Evolutionary conservation across 2,797 vertebrate genomes (phyloP), one percentile per base, ranked within the genome.

Genomic region (Ptychobarbus kaznakovi): DNA sequence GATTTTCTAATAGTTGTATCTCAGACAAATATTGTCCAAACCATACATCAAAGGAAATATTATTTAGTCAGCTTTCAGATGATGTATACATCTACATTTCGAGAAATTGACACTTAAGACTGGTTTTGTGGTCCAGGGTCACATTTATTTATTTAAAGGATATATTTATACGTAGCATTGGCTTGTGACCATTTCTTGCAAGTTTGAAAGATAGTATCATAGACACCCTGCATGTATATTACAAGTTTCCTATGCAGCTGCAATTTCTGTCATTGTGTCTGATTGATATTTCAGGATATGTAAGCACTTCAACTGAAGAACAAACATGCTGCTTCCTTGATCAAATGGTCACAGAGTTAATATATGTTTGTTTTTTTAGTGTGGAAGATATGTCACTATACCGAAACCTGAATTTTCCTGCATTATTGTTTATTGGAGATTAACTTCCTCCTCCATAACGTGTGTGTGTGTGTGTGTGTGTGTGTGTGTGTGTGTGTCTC

Each of bases 361-460:
- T 46, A 44, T 72, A 4, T 46, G 3, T 40, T 7, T 70, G 12
- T 32, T 32, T 32, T n/a, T 42, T 40, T 70, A 70, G 70, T 32
- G 44, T 25, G 4, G 44, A 32, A 51, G 72, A 11, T 16, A 10
- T 75, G 16, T 75, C 46, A 28, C 44, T 1, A 32, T 35, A 74
- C 4, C 44, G 20, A 32, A 74, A 11, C 16, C 28, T 74, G 44
- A 49, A 22, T 68, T 68, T 38, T 20, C 16, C 65, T 18, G 32
- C 65, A 38, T 76, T 13, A 58, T 77, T 78, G 53, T 11, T 78
- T 18, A 18, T 63, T 63, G 40, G 15, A 15, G 15, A 79, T 79
- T 42, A 28, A 32, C 16, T 49, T 66, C 15, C 38, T 35, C 22
- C 25, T 74, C 6, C 10, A 11, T n/a, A 25, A 77, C 53, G 56